Base-by-base conservation (phyloP, 2,113 vertebrate genomes). In the Jaculus jaculus region DNA sequence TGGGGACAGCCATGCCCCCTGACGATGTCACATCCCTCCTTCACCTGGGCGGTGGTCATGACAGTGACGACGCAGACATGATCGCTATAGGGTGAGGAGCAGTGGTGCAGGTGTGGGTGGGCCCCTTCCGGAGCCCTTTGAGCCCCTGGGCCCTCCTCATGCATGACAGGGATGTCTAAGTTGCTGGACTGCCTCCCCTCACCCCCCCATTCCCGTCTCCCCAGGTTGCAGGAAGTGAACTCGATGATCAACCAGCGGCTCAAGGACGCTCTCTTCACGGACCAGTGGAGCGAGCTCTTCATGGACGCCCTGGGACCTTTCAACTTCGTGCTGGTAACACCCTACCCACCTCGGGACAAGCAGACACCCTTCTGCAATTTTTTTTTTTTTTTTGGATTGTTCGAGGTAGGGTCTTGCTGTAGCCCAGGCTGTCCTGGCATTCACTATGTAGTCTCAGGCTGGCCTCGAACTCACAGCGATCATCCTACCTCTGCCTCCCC, bases 161-260 rank as follows among this genome's bases (percentile, higher is more conserved):
- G 63, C 42, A 2, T 17, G 61, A 47, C 73, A 87, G 85, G 37
- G 21, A 21, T 42, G 79, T 83, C 90, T 79, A 54, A 84, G 68
- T 24, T 0, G 17, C 69, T n/a, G 4, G 84, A 66, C 63, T 42
- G 3, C 32, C 10, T 47, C 21, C 5, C 10, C 13, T 18, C 8
- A 2, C 21, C 23, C 8, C 42, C 42, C 42, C 51, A 51, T 51
- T 51, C 51, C 54, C 15, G 11, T 12, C 6, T 24, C 32, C 85
- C 66, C 97, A 99, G 99, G 96, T 97, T 99, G 92, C 99, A 99
- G 96, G 99, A 99, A 97, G 99, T 99, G 90, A 99, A 99, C 95
- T 99, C 99, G 83, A 99, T 99, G 99, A 99, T 99, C 96, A 99
- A 99, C 98, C 99, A 99, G 96, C 97, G 99, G 51, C 98, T 99